phyloP scores from a whole-genome alignment of 2,888 invertebrate genomes.

The Polietes domitor region DNA sequence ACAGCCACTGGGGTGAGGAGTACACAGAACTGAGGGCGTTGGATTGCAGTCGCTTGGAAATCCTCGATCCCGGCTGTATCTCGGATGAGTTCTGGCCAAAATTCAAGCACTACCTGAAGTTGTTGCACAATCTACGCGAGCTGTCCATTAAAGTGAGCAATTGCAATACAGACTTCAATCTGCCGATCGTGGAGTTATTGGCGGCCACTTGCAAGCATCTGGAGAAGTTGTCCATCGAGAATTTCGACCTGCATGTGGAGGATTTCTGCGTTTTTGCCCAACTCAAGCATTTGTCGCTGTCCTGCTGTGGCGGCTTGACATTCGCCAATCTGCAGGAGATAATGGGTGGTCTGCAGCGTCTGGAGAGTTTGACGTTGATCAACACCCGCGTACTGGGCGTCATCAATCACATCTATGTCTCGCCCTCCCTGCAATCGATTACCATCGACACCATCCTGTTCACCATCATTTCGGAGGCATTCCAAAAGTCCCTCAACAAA shows the following conservation, averaged over 20 bases:
- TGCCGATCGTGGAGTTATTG: slow-evolving; percentile 41
- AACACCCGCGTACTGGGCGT: slow-evolving; percentile 55
- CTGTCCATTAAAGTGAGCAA: slow-evolving; percentile 49
- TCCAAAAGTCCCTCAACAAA: slow-evolving; percentile 59
- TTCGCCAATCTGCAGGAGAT: slow-evolving; percentile 62
- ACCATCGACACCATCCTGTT: slow-evolving; percentile 60
- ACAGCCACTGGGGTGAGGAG: not conserved
- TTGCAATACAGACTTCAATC: slow-evolving; percentile 51
- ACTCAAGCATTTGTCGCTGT: slow-evolving; percentile 42
- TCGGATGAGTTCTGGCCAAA: slow-evolving; percentile 49
- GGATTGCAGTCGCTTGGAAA: slow-evolving; percentile 3
- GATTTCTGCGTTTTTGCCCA: slow-evolving; percentile 44
- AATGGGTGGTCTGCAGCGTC: slow-evolving; percentile 49
- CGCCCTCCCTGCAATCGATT: slow-evolving; percentile 48
- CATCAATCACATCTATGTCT: slow-evolving; percentile 58
- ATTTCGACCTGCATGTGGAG: slow-evolving; percentile 49
- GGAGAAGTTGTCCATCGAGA: slow-evolving; percentile 43
- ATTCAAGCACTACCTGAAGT: slow-evolving; percentile 44
- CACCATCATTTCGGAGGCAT: slow-evolving; percentile 56
- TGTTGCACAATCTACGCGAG: slow-evolving; percentile 31
- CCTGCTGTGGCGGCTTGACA: slow-evolving; percentile 52
- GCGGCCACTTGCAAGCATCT: slow-evolving; percentile 31
- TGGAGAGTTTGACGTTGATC: slow-evolving; percentile 39
- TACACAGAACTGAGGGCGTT: not conserved
- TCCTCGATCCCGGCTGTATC: slow-evolving; percentile 50